Evolutionary conservation across 2,113 vertebrate genomes (phyloP), one percentile per base, ranked within the genome.

Genomic region (Ranitomeya imitator): DNA sequence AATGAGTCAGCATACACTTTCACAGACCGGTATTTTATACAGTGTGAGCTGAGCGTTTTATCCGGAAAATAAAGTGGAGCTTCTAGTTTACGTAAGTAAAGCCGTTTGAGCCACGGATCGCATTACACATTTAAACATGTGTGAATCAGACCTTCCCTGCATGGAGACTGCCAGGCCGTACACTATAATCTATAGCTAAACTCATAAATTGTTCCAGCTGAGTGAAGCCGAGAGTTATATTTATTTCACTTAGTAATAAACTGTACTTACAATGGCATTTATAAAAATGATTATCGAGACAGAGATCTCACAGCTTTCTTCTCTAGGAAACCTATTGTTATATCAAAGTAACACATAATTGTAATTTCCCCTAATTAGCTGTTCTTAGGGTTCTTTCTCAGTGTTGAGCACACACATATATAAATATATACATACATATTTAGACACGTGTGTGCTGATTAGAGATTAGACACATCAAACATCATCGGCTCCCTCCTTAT

Each of bases 111-210:
- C 31, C 21, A 26, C 14, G 54, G 59, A 83, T 88, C 79, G 76
- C n/a, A 83, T 88, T 83, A 88, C 86, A 88, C 37, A 52, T 88
- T 78, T 61, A 45, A 54, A 78, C 60, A 52, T 63, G 37, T 26
- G 57, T 74, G 59, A 82, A 76, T 51, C 13, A 80, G 45, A 69
- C 61, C 15, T 67, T 87, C n/a, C 67, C 10, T 59, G 26, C 52
- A n/a, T 19, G 57, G 61, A n/a, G 86, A 61, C 19, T 83, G 79
- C 57, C 67, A 52, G 69, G 18, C 55, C 6, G 79, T 63, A 59
- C 67, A n/a, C 67, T 63, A 76, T 83, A 83, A 88, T 83, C 26
- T 88, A 73, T 83, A 57, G 69, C 86, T 55, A 11, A 67, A 79
- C 76, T 79, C 14, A 65, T 45, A 37, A 80, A 80, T 14, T 19